Evolutionary conservation across 2,113 vertebrate species (phyloP), one percentile per base, ranked within the genome.

Genomic region (Romanogobio albipinnatus): DNA sequence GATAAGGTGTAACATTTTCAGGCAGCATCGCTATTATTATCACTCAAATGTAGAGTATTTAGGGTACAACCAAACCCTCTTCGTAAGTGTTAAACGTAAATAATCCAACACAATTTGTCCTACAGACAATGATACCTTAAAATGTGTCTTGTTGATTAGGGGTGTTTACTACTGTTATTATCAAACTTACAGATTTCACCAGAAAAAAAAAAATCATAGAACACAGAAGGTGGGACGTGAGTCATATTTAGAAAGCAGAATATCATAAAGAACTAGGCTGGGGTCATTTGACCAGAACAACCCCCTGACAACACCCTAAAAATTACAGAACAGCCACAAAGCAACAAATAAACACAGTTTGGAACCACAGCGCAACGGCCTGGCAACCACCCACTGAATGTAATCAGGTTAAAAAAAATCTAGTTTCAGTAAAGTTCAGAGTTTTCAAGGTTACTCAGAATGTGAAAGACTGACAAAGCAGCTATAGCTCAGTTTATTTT

Each of bases 401-500:
- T 7, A 9, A 17, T 9, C 29, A 33, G 15, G 36, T 39, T 1
- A 36, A 33, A 64, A 64, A 3, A 26, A 62, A 8, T 33, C 26
- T 62, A 8, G 62, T 43, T 15, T 47, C 22, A 13, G 70, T 24
- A 74, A 11, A n/a, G n/a, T 24, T 47, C 9, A 45, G 29, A 47
- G 4, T 74, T 49, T 49, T 49, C n/a, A 74, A 74, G 43, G 43
- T 74, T 74, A 74, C 24, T 49, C 71, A 9, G 10, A 74, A 26
- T n/a, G 43, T 74, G 71, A 26, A 49, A 49, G n/a, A 24, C 71
- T 49, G 43, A 74, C 71, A 73, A 73, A n/a, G 39, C 70, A 73
- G 26, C 22, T 73, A n/a, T 47, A 39, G 11, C n/a, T 74, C 19
- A 74, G 43, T n/a, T 49, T 15, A 49, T 26, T 75, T 75, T 15